Percentiles rank a stretch among this genome's conserved stretches.
These are phyloP conservation scores for Agrochola litura DNA, from an alignment of 2,888 invertebrate species.

Conservation along the genomic window DNA sequence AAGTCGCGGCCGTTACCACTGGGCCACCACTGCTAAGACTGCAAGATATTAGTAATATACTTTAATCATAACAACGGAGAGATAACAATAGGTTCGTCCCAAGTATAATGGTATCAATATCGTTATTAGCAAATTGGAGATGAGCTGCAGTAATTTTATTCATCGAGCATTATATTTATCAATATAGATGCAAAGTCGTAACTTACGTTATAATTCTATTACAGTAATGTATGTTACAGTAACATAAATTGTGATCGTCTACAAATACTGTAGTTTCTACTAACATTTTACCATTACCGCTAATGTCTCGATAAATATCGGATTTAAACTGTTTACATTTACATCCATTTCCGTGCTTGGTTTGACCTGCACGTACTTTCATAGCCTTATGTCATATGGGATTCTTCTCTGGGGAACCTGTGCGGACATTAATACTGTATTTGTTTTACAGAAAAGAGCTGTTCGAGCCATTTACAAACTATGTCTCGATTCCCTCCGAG, in stretches of 20 bases:
- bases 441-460: too few species aligned
- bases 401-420: too few species aligned
- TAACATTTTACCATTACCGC: constrained; percentile 9
- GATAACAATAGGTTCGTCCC: neutral
- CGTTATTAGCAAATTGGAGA: neutral
- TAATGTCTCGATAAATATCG: constrained; percentile 50
- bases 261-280: constrained; percentile 26
- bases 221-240: neutral
- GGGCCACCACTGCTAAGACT: too few species aligned
- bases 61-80: neutral
- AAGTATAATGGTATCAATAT: neutral
- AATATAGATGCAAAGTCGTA: neutral
- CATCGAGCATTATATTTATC: neutral
- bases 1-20: too few species aligned
- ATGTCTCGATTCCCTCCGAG: too few species aligned
- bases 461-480: too few species aligned
- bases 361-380: constrained; percentile 23
- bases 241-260: constrained; percentile 15
- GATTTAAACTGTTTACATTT: constrained; percentile 40
- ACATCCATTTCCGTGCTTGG: constrained; percentile 29
- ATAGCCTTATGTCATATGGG: too few species aligned
- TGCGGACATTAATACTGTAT: too few species aligned
- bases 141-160: neutral
- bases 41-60: neutral
- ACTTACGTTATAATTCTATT: neutral